phyloP scores from a whole-genome alignment of 2,797 vertebrate genomes.

The Salarias fasciatus region DNA sequence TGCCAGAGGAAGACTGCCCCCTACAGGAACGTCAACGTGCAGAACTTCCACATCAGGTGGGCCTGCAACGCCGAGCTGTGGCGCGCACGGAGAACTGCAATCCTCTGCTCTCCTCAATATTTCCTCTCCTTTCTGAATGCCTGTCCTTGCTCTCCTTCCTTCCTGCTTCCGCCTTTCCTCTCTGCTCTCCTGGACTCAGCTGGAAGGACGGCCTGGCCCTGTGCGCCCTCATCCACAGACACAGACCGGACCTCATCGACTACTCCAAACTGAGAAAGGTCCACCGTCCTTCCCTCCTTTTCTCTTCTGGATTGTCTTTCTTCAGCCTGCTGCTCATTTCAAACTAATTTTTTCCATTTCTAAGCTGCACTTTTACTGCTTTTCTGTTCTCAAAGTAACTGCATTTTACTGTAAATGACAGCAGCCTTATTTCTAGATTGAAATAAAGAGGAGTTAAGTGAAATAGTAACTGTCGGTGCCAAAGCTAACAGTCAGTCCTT shows the following conservation, averaged over 20 bases:
- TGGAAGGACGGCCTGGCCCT: slow-evolving; percentile 95
- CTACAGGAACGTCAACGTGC: slow-evolving; percentile 97
- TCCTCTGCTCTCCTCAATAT: neutral
- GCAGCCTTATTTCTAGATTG: too few relatives aligned
- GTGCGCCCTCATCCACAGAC: slow-evolving; percentile 95
- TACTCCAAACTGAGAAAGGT: slow-evolving; percentile 95
- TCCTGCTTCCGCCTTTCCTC: slow-evolving; percentile 3
- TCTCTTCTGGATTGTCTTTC: neutral
- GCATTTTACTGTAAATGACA: too few relatives aligned
- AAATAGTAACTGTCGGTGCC: too few relatives aligned
- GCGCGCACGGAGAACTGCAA: slow-evolving; percentile 6
- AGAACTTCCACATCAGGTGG: slow-evolving; percentile 98
- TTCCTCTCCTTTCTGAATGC: neutral
- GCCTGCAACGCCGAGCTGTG: slow-evolving; percentile 35
- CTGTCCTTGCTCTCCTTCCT: neutral
- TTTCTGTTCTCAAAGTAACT: too few relatives aligned
- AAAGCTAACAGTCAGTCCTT: too few relatives aligned
- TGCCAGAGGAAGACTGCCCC: slow-evolving; percentile 97
- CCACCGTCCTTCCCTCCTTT: slow-evolving; percentile 13
- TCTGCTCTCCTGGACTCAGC: slow-evolving; percentile 57
- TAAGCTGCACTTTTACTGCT: too few relatives aligned
- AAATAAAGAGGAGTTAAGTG: too few relatives aligned
- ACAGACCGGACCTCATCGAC: slow-evolving; percentile 89
- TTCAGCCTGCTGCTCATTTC: too few relatives aligned
- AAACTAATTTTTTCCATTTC: too few relatives aligned